Evolutionary conservation across 2,797 vertebrate genomes (phyloP).

Genomic region (Natrix natrix): DNA sequence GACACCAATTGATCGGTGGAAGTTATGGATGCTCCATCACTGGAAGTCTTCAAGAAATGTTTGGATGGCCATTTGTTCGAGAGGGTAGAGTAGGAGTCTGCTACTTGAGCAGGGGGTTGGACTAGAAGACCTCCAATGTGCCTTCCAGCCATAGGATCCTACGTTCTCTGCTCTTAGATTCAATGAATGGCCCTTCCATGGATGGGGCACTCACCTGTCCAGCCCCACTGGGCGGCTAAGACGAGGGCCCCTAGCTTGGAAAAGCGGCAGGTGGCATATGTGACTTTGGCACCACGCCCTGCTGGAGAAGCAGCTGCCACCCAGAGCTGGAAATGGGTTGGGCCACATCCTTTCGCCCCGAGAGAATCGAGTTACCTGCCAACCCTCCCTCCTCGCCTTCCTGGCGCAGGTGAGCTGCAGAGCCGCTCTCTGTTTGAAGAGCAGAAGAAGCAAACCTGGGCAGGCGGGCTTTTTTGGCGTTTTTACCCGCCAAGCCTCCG

Average conservation of each 20-base stretch:
- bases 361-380: slow-evolving; percentile 47
- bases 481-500: too few species aligned
- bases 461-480: neutral
- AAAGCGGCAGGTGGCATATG: neutral
- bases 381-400: slow-evolving; percentile 6
- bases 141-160: too few species aligned
- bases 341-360: slow-evolving; percentile 12
- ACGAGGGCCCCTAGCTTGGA: neutral
- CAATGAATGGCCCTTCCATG: too few species aligned
- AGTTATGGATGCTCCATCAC: too few species aligned
- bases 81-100: too few species aligned
- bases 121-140: too few species aligned
- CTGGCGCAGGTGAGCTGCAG: neutral
- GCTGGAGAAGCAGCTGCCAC: neutral
- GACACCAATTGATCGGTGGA: too few species aligned
- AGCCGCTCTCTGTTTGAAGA: neutral
- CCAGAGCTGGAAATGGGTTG: neutral
- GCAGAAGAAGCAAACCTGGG: neutral
- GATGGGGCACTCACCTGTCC: neutral
- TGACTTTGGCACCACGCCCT: neutral
- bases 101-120: too few species aligned
- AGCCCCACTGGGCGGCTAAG: neutral
- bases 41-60: too few species aligned
- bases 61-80: too few species aligned
- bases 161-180: neutral